Percentiles rank a stretch among this genome's conserved stretches.
These are phyloP conservation scores for Oedothorax gibbosus DNA, from an alignment of 1,140 invertebrate genomes.

Conservation along the genomic window DNA sequence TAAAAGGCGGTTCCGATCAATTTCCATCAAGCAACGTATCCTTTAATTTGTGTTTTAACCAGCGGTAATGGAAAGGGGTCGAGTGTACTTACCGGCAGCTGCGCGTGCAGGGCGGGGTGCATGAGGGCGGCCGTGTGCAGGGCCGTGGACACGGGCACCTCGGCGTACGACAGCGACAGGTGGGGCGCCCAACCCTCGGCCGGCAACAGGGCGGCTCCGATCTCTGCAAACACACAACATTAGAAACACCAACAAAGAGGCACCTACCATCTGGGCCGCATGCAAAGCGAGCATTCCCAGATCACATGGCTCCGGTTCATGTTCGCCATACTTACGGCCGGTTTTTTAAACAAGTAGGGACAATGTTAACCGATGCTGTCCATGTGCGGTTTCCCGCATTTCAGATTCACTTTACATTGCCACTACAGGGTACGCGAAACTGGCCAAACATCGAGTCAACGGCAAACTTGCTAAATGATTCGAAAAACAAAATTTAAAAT, in stretches of 20 bases:
- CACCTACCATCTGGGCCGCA: not conserved
- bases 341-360: too few species aligned
- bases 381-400: too few species aligned
- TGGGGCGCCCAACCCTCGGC: constrained; percentile 87
- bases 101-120: constrained; percentile 95
- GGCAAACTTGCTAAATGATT: too few species aligned
- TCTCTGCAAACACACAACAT: constrained; percentile 74
- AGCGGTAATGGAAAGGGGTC: not conserved
- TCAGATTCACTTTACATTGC: too few species aligned
- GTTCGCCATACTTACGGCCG: too few species aligned
- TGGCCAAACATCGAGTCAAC: too few species aligned
- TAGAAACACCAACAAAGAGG: not conserved
- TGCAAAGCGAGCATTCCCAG: too few species aligned
- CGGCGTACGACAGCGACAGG: constrained; percentile 86
- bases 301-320: too few species aligned
- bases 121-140: constrained; percentile 83
- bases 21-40: too few species aligned
- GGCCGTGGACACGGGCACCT: constrained; percentile 80
- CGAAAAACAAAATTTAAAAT: too few species aligned
- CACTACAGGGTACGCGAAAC: too few species aligned
- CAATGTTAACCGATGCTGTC: too few species aligned
- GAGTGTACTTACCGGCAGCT: constrained; percentile 78
- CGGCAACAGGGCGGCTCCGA: constrained; percentile 94
- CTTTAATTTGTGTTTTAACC: not conserved
- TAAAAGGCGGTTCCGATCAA: not conserved